Percentiles rank a stretch among this genome's conserved stretches.
Conservation (phyloP, 2,797 vertebrate genomes). For the Gadopsis marmoratus region DNA sequence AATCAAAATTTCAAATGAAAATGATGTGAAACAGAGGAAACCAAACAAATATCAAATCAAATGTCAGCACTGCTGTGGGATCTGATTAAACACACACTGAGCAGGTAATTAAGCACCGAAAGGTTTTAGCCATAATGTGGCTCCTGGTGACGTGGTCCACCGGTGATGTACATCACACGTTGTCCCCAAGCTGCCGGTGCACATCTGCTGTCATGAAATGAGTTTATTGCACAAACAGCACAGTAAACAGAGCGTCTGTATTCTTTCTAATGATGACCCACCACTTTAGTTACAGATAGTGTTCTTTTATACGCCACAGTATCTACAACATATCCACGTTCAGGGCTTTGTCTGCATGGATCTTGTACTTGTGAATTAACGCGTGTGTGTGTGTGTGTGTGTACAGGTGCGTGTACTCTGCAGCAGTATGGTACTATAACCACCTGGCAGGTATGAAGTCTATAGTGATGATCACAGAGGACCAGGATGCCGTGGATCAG, state of each 20-base stretch:
- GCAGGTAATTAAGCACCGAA: neutral
- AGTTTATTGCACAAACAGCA: neutral
- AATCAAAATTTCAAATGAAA: neutral
- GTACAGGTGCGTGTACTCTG: slow-evolving; percentile 92
- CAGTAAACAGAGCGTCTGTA: neutral
- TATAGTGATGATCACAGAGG: slow-evolving; percentile 95
- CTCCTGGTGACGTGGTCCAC: neutral
- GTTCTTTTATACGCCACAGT: neutral
- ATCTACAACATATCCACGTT: neutral
- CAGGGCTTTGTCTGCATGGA: slow-evolving; percentile 18
- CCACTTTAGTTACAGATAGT: neutral
- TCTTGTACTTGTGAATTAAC: neutral
- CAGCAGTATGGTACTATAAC: slow-evolving; percentile 94
- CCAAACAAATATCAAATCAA: neutral
- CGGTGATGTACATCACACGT: neutral
- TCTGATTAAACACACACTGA: neutral
- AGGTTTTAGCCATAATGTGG: neutral
- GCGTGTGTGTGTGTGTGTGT: slow-evolving; percentile 38
- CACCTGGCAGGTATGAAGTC: slow-evolving; percentile 91
- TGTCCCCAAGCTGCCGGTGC: neutral
- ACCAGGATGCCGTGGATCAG: slow-evolving; percentile 84
- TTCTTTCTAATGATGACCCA: neutral
- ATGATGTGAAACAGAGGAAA: neutral
- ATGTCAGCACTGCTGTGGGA: no score
- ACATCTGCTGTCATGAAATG: slow-evolving; percentile 12